Evolutionary conservation across 2,888 invertebrate species (phyloP), one percentile per base, ranked within the genome.

Genomic region (Meliscaeva auricollis): DNA sequence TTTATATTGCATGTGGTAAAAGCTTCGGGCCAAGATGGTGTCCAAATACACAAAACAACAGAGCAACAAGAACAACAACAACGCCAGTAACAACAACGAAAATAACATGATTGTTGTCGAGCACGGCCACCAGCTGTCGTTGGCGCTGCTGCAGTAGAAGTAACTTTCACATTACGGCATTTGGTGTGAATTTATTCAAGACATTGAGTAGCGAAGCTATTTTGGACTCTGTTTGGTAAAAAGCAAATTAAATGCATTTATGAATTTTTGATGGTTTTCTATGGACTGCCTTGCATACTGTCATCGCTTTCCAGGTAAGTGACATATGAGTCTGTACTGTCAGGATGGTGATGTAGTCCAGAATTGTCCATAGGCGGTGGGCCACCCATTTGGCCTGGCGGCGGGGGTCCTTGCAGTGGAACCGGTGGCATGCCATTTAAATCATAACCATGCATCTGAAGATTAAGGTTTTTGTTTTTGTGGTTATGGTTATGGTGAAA

Each of bases 271-370:
- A 66, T 89, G 89, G 77, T 87, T 88, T 89, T 91, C 91, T 96
- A 96, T 94, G 96, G 96, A 89, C 95, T 95, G 88, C 95, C 95
- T 64, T 95, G 95, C 89, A 95, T 93, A 90, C 95, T 95, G 91
- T 96, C 96, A 93, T 98, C 98, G 92, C 97, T 97, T 92, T 97
- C 97, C 89, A 97, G 95, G 93, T 97, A 97, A 82, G 97, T 97
- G 88, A 98, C 97, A 93, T 97, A 97, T 92, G 97, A 97, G 93
- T 97, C 92, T 73, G 96, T 96, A 89, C 96, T 96, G 92, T 96
- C 96, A 20, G 96, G 96, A 92, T 96, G 96, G 88, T 95, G 94
- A 89, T 94, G 94, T 38, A 91, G 91, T 74, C 92, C 91, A 75
- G 92, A 90, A 35, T 77, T 81, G 90, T 95, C 95, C 79, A 93